phyloP scores from a whole-genome alignment of 2,888 invertebrate species.

The Romanomermis culicivorax region DNA sequence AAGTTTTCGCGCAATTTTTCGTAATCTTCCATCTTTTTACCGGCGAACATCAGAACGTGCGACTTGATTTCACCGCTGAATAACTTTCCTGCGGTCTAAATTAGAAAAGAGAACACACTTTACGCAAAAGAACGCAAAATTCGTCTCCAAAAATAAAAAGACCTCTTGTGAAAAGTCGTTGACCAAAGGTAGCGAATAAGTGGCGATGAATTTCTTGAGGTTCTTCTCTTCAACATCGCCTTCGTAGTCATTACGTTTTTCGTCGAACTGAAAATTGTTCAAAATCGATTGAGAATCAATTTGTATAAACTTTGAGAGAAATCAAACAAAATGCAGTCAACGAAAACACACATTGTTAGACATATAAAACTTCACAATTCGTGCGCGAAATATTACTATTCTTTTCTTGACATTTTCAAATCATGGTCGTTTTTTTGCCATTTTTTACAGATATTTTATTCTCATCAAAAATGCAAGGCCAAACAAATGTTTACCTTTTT shows the following conservation, averaged over 20 bases:
- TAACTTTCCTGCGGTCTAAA: slow-evolving; percentile 72
- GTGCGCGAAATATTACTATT: too few relatives aligned
- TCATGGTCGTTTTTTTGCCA: too few relatives aligned
- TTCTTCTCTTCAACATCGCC: slow-evolving; percentile 12
- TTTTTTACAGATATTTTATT: too few relatives aligned
- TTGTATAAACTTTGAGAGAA: slow-evolving; percentile 66
- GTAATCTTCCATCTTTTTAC: slow-evolving; percentile 58
- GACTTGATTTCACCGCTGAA: slow-evolving; percentile 94
- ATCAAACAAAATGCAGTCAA: slow-evolving; percentile 65
- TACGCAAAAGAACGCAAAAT: too few relatives aligned
- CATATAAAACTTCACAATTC: too few relatives aligned
- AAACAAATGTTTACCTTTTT: slow-evolving; percentile 64
- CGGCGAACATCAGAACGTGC: slow-evolving; percentile 81
- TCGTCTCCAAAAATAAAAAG: not conserved
- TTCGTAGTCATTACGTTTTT: slow-evolving; percentile 23
- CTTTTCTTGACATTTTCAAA: too few relatives aligned
- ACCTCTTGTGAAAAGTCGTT: slow-evolving; percentile 24
- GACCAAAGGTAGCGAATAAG: slow-evolving; percentile 27
- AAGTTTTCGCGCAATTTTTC: slow-evolving; percentile 55
- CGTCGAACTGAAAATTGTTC: slow-evolving; percentile 21
- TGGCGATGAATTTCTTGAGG: slow-evolving; percentile 20
- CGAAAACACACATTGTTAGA: slow-evolving; percentile 34
- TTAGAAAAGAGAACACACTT: too few relatives aligned
- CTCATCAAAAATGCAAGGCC: too few relatives aligned
- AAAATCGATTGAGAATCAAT: too few relatives aligned